Conservation (phyloP, 2,113 vertebrate genomes). For the Blennius ocellaris region DNA sequence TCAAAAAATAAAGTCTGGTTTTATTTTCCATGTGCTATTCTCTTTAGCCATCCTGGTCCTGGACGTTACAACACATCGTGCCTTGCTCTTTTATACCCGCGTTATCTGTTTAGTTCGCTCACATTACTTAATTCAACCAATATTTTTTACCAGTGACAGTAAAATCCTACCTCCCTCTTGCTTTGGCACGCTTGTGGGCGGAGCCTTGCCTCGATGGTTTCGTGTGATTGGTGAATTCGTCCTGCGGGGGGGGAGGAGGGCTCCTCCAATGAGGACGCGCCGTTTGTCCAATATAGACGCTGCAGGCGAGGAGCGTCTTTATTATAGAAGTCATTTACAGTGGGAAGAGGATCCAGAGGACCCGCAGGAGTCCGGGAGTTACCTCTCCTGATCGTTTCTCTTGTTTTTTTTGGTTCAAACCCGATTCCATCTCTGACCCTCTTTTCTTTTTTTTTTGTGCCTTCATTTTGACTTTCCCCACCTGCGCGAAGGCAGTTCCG, state of each 20-base stretch:
- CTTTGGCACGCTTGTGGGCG: constrained; percentile 48
- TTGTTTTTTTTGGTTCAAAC: neutral
- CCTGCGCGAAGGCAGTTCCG: neutral
- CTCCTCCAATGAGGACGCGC: constrained; percentile 64
- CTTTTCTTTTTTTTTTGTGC: neutral
- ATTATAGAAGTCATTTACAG: constrained; percentile 65
- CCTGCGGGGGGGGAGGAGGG: constrained; percentile 18
- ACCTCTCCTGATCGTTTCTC: constrained; percentile 25
- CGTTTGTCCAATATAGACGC: constrained; percentile 75
- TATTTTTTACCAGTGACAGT: too few relatives aligned
- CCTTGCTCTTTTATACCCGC: too few relatives aligned
- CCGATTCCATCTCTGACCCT: neutral
- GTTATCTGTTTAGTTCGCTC: too few relatives aligned
- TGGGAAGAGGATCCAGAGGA: constrained; percentile 38
- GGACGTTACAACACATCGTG: too few relatives aligned
- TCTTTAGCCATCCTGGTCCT: too few relatives aligned
- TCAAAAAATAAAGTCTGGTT: too few relatives aligned
- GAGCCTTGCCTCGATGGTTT: constrained; percentile 27
- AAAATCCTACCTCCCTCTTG: too few relatives aligned
- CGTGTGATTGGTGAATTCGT: constrained; percentile 48
- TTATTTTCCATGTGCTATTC: too few relatives aligned
- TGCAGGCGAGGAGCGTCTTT: constrained; percentile 72
- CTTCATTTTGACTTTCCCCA: neutral
- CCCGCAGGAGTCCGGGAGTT: constrained; percentile 56
- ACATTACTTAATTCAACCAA: too few relatives aligned